These are phyloP conservation scores for Malurus elegans DNA, from an alignment of 2,113 vertebrate species.

Conservation along the genomic window DNA sequence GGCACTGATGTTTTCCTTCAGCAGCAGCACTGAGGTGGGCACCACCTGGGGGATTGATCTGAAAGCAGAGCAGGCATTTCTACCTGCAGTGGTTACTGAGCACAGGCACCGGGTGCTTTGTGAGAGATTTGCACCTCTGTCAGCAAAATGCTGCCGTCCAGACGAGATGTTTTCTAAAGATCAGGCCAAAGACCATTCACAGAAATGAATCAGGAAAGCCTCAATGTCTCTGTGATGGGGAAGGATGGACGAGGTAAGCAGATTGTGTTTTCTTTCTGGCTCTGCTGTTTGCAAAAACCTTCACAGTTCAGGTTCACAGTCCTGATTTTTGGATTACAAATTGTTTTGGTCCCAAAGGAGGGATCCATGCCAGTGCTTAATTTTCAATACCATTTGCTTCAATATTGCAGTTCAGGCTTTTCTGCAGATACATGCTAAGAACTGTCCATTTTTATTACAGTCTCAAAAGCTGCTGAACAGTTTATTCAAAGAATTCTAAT, in stretches of 20 bases:
- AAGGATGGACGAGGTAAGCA: neutral
- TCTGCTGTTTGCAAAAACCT: neutral
- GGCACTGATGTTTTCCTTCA: neutral
- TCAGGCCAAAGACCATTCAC: neutral
- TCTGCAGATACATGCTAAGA: neutral
- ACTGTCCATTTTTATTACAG: neutral
- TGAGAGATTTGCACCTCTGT: neutral
- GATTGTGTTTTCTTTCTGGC: neutral
- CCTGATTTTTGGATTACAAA: neutral
- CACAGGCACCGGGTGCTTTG: neutral
- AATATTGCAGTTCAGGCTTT: neutral
- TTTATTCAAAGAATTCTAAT: neutral
- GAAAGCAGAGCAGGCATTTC: neutral
- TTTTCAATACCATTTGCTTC: neutral
- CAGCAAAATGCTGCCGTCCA: neutral
- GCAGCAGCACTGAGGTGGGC: neutral
- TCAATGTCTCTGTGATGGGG: neutral
- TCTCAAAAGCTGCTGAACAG: neutral
- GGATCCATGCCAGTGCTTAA: neutral
- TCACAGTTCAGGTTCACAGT: neutral
- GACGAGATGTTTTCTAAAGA: neutral
- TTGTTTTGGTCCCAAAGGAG: neutral
- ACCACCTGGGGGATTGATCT: neutral
- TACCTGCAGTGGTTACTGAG: neutral
- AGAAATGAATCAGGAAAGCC: neutral